A percentile compares a stretch with the other conserved stretches of the same genome.
Conservation (phyloP, 2,888 invertebrate genomes). For the Thecophora atra region DNA sequence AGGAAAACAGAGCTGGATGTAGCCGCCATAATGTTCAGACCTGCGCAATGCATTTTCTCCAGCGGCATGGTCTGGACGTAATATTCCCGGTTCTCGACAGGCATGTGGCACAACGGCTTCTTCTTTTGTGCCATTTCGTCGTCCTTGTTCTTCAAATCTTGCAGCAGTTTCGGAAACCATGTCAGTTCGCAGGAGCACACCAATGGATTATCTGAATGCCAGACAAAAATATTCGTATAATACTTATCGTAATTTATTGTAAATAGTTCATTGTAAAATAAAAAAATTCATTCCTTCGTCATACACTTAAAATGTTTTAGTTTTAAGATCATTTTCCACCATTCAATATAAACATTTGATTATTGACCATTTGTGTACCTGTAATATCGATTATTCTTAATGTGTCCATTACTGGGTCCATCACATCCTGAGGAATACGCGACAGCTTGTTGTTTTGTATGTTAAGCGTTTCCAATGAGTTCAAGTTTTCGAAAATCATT, state of each 20-base stretch:
- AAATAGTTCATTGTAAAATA: too few relatives aligned
- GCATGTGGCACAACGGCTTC: conserved; percentile 83
- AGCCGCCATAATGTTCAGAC: conserved; percentile 68
- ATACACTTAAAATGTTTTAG: too few relatives aligned
- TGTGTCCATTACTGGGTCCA: conserved; percentile 88
- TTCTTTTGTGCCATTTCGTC: conserved; percentile 91
- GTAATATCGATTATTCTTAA: conserved; percentile 87
- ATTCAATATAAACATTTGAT: too few relatives aligned
- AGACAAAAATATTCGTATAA: background rate
- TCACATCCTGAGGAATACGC: conserved; percentile 85
- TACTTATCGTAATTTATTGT: too few relatives aligned
- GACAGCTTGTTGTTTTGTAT: conserved; percentile 88
- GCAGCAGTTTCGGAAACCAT: conserved; percentile 87
- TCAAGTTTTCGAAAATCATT: conserved; percentile 86
- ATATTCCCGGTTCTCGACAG: conserved; percentile 82
- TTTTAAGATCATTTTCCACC: too few relatives aligned
- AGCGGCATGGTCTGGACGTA: conserved; percentile 82
- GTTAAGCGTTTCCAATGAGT: conserved; percentile 87
- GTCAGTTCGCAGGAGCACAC: conserved; percentile 87
- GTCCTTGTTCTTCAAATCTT: conserved; percentile 80
- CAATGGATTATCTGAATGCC: conserved; percentile 81
- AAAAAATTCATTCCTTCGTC: too few relatives aligned
- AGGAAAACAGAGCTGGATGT: conserved; percentile 59
- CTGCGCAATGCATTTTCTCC: conserved; percentile 84
- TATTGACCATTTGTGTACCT: too few relatives aligned